Conservation (phyloP, 2,888 invertebrate genomes). For the Ellobium chinense region DNA sequence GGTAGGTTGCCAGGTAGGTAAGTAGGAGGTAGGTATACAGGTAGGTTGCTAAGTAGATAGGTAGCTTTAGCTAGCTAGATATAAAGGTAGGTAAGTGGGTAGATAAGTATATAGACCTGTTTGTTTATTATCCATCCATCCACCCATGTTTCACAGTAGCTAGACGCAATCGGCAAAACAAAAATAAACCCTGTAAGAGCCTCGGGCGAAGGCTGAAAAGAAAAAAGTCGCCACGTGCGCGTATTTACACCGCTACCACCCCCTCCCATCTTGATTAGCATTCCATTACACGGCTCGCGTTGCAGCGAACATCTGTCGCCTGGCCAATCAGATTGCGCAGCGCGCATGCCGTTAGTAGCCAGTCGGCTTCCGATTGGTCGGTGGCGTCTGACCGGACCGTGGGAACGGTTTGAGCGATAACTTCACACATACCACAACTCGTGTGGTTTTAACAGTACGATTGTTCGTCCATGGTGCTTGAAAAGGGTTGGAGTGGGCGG, state of each 20-base stretch:
- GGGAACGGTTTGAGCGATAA: constrained; percentile 32
- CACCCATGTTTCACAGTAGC: too few species aligned
- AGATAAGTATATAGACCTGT: not conserved
- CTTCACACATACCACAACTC: constrained; percentile 43
- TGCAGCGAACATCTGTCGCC: constrained; percentile 43
- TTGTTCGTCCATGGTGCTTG: not conserved
- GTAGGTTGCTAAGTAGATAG: not conserved
- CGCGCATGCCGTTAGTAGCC: constrained; percentile 40
- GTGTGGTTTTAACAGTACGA: constrained; percentile 14
- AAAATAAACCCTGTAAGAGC: not conserved
- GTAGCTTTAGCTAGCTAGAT: not conserved
- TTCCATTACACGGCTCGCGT: constrained; percentile 41
- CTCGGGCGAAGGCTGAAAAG: not conserved
- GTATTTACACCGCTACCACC: constrained; percentile 22
- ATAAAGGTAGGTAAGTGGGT: not conserved
- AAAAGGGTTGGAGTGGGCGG: constrained; percentile 5
- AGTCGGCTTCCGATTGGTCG: constrained; percentile 27
- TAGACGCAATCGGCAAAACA: too few species aligned
- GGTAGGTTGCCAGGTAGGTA: not conserved
- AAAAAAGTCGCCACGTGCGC: constrained; percentile 36
- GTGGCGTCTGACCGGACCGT: constrained; percentile 40
- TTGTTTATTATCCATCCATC: too few species aligned
- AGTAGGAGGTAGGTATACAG: not conserved
- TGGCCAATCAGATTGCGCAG: constrained; percentile 28
- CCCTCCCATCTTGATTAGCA: constrained; percentile 38